Evolutionary conservation across 37 sponge, comb jelly and placozoan species (phyloP), one percentile per base, ranked within the genome.

Genomic region (Bolinopsis microptera): DNA sequence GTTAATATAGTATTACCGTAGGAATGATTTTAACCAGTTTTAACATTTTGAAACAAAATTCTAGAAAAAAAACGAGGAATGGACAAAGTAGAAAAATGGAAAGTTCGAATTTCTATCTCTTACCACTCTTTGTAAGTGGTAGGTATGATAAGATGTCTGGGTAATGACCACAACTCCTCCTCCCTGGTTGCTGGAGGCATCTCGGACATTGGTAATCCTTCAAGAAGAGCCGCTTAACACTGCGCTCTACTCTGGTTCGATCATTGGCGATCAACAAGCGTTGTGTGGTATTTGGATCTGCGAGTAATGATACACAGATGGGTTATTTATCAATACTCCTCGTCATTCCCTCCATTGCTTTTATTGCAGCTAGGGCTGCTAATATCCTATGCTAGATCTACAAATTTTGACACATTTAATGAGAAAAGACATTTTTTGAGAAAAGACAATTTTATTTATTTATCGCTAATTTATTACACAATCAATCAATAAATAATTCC

Each of bases 111-210:
- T n/a, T n/a, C n/a, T n/a, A n/a, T n/a, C n/a, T n/a, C 90, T 26
- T 86, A 86, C 90, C 90, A 86, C 61, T 86, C 90, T n/a, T 41
- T 39, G 90, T 86, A 86, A 22, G 61, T 86, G 21, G 90, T 86
- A 2, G 90, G 90, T 8, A 96, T 92, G 2, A 96, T 69, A 24
- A 67, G 76, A 94, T 94, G 23, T 95, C 94, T 18, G 96, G 96
- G 74, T 96, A 96, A 83, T 96, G 96, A 5, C 94, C 95, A 82
- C 96, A 96, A 39, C 95, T 68, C 38, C 92, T 92, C 0, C 96
- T 96, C 69, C 48, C 31, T 76, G 92, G 90, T 77, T 96, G 75
- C 94, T 95, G 26, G 95, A n/a, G n/a, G n/a, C n/a, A 74, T 0
- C 93, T 93, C 96, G 95, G 48, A 28, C 38, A 9, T 18, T 86